These are phyloP conservation scores for Contarinia nasturtii DNA, from an alignment of 1,140 invertebrate species.

Conservation along the genomic window DNA sequence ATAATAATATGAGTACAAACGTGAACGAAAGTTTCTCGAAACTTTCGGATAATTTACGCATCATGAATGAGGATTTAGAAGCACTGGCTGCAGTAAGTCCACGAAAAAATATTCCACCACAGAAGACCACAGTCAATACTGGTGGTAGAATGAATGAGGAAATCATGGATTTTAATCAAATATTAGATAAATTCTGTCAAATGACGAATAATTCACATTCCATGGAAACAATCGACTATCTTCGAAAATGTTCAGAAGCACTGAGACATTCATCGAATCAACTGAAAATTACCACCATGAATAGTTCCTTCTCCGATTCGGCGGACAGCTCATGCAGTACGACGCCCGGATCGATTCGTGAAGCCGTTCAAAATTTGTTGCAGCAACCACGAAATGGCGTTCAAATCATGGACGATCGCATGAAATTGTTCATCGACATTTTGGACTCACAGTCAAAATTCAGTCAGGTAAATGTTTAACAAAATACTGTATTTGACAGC, in stretches of 20 bases:
- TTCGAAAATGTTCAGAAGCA: slow-evolving; percentile 23
- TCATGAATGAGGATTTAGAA: slow-evolving; percentile 23
- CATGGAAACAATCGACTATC: slow-evolving; percentile 23
- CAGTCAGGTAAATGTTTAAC: slow-evolving; percentile 52
- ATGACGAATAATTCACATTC: slow-evolving; percentile 24
- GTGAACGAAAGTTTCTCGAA: slow-evolving; percentile 23
- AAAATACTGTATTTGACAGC: too few species aligned
- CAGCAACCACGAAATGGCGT: slow-evolving; percentile 48
- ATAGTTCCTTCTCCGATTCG: slow-evolving; percentile 7
- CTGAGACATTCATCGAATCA: slow-evolving; percentile 20
- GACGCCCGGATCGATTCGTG: slow-evolving; percentile 32
- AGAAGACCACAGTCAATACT: not conserved
- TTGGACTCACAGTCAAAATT: slow-evolving; percentile 59
- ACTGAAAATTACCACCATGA: slow-evolving; percentile 16
- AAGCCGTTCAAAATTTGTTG: slow-evolving; percentile 46
- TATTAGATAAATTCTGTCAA: slow-evolving; percentile 21
- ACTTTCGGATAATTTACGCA: slow-evolving; percentile 20
- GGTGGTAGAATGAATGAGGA: not conserved
- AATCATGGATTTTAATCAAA: slow-evolving; percentile 18
- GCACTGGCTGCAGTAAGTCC: slow-evolving; percentile 13
- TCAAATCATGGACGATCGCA: slow-evolving; percentile 52
- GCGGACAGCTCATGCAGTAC: slow-evolving; percentile 23
- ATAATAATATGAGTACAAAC: slow-evolving; percentile 14
- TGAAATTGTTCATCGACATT: slow-evolving; percentile 59
- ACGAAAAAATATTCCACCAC: slow-evolving; percentile 9